phyloP scores from a whole-genome alignment of 2,888 invertebrate genomes.

The Enoplolaimus lenunculus region DNA sequence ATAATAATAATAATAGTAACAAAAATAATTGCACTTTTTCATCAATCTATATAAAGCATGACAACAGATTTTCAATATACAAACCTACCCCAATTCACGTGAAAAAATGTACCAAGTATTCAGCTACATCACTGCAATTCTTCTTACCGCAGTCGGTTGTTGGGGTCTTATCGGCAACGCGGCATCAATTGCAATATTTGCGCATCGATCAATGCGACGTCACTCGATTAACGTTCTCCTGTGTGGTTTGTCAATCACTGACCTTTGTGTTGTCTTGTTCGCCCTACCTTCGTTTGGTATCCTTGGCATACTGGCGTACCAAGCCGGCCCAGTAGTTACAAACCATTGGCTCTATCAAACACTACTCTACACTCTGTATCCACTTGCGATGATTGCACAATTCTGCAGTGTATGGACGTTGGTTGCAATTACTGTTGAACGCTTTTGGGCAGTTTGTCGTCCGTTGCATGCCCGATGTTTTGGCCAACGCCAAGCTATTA shows the following conservation, averaged over 20 bases:
- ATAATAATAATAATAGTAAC: too few species aligned
- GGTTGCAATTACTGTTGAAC: slow-evolving; percentile 15
- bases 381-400: slow-evolving; percentile 9
- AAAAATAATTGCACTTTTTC: too few species aligned
- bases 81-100: too few species aligned
- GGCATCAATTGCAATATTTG: not conserved
- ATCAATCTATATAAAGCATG: too few species aligned
- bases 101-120: not conserved
- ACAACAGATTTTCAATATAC: too few species aligned
- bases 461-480: not conserved
- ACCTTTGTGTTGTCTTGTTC: slow-evolving; percentile 5
- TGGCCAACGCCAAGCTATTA: not conserved
- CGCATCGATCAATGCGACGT: slow-evolving; percentile 3
- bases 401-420: slow-evolving; percentile 6
- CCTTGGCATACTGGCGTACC: not conserved
- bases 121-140: not conserved
- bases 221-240: slow-evolving; percentile 13
- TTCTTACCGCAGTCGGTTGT: not conserved
- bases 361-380: not conserved
- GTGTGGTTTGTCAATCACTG: slow-evolving; percentile 8
- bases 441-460: slow-evolving; percentile 12
- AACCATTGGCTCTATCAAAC: not conserved
- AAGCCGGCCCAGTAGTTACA: not conserved
- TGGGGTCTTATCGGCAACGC: slow-evolving; percentile 11
- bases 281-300: slow-evolving; percentile 13